Base-by-base conservation (phyloP, 1,140 invertebrate genomes). In the Drosophila yakuba region DNA sequence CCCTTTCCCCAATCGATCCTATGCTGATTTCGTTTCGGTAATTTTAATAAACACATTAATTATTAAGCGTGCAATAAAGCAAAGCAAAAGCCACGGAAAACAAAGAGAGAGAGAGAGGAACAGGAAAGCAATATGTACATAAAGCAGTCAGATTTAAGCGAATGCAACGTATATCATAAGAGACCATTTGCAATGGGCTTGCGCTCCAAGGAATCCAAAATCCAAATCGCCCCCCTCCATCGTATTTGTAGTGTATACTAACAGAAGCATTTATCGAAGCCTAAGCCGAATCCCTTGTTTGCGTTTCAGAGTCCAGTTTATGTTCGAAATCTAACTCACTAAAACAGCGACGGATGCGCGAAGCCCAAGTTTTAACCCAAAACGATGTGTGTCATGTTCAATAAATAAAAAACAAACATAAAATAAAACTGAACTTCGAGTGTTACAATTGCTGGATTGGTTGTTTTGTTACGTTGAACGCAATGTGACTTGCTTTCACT, bases 311-410 rank as follows among this genome's bases (percentile, higher is more conserved):
- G 32, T 11, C 17, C 32, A 20, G 41, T 47, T 69, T 28, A 28
- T 58, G 64, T 58, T 71, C 20, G 44, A 47, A 69, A 58, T 48
- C 47, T 47, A 69, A 71, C 50, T 39, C 20, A 69, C 67, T 69
- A 69, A 67, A 71, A 69, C 51, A 15, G 35, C 36, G 25, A 36
- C 36, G 23, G 15, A 44, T 54, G 51, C 41, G 15, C 17, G 10
- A 62, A 78, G 67, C 51, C 68, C 67, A 44, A 55, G 58, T 59
- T 35, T 74, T 43, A 51, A 44, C 23, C 48, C 20, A 50, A 71
- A 38, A 60, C 56, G 47, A 57, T 75, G 50, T 74, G 81, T 85
- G 81, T 85, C 74, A 67, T 78, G 69, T 85, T 84, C 68, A 69
- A 80, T 12, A 59, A 57, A 48, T 62, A 41, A 20, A 20, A 20